Evolutionary conservation across 2,888 invertebrate species (phyloP), one percentile per base, ranked within the genome.

Genomic region (Rhorus exstirpatorius): DNA sequence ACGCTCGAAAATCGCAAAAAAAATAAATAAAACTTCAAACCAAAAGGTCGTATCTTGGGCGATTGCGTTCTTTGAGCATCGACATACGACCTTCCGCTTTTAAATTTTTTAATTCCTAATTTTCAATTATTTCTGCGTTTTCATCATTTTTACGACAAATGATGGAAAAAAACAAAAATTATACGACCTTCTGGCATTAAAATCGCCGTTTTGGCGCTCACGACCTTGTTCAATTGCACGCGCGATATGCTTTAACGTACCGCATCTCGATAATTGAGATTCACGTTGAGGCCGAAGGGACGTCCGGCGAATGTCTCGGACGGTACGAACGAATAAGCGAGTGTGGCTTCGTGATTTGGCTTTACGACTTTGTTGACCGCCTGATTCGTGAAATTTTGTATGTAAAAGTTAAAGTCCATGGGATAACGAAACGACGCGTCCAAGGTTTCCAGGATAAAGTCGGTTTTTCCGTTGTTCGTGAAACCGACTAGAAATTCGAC

Each of bases 391-490:
- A 99, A 99, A 94, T 99, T 99, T 94, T 99, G 99, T 87, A 99
- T 98, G 94, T 97, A 97, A 94, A 98, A 99, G 87, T 97, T 98
- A 94, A 98, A 99, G 93, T 99, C 99, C 97, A 99, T 97, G 7
- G 99, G 99, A 92, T 99, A 99, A 88, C 99, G 96, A 96, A 99
- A 99, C 0, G 99, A 99, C 0, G 99, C 99, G 90, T 99, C 99
- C 91, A 99, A 95, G 4, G 97, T 96, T 92, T 99, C 99, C 21
- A 99, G 95, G 24, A 97, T 93, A 91, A 99, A 99, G 87, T 99
- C 98, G 87, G 97, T 96, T 79, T 96, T 95, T 61, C 99, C 99
- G 91, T 97, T 98, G 94, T 99, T 99, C 72, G 96, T 95, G 94
- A 99, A 99, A 21, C 99, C 99, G 83, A 99, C 97, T 0, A 99